Evolutionary conservation across 2,113 vertebrate genomes (phyloP).

Genomic region (Halcyon malimbica): DNA sequence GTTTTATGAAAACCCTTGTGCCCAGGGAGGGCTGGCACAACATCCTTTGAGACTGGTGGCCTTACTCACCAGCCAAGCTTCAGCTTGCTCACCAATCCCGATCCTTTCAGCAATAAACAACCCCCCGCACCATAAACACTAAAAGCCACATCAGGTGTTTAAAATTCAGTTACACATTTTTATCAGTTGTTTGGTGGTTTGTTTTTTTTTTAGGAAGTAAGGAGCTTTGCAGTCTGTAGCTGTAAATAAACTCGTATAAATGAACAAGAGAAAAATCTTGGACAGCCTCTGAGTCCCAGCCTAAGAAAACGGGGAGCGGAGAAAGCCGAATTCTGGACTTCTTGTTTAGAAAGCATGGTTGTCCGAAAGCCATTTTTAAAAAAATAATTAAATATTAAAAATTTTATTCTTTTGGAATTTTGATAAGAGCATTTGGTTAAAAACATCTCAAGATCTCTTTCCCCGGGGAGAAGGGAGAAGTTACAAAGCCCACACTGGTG

Average conservation of each 20-base stretch:
- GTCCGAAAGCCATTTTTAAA: background rate
- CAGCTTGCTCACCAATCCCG: no score
- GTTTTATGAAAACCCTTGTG: background rate
- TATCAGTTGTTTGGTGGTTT: background rate
- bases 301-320: background rate
- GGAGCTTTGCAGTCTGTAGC: background rate
- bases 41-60: background rate
- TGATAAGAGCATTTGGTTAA: no score
- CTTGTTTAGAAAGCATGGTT: background rate
- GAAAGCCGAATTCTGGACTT: background rate
- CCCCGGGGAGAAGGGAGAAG: no score
- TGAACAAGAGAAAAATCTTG: background rate
- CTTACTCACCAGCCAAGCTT: background rate
- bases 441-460: no score
- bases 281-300: background rate
- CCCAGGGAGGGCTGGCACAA: background rate
- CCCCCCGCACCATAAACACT: background rate
- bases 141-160: background rate
- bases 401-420: no score
- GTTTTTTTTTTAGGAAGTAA: background rate
- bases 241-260: background rate
- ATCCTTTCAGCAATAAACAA: background rate
- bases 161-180: background rate
- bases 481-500: no score
- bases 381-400: no score